Percentiles rank a stretch among this genome's conserved stretches.
These are phyloP conservation scores for Drosophila pandora DNA, from an alignment of 1,140 invertebrate species.

Conservation along the genomic window DNA sequence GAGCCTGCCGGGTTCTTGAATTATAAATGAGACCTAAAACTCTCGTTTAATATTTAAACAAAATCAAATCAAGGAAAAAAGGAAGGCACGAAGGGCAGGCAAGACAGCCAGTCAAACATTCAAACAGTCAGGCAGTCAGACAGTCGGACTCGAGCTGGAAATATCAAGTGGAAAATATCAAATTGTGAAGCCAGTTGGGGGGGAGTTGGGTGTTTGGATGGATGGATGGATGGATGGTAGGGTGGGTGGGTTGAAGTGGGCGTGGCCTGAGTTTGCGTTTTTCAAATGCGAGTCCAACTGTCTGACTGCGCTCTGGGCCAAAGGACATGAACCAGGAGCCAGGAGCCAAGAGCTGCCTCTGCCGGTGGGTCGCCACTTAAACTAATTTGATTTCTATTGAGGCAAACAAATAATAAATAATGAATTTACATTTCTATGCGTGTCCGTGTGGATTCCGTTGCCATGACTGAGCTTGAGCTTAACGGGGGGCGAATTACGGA, in stretches of 20 bases:
- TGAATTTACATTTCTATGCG: constrained; percentile 82
- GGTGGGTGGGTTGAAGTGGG: constrained; percentile 8
- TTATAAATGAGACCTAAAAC: constrained; percentile 80
- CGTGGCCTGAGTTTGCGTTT: constrained; percentile 57
- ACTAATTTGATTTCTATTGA: constrained; percentile 83
- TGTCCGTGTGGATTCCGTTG: constrained; percentile 46
- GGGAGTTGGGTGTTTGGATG: background rate
- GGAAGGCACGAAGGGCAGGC: constrained; percentile 38
- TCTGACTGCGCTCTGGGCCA: constrained; percentile 40
- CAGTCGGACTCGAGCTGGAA: constrained; percentile 49
- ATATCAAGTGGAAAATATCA: constrained; percentile 53
- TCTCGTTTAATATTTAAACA: constrained; percentile 82
- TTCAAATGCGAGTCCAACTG: constrained; percentile 69
- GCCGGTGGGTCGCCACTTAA: constrained; percentile 65
- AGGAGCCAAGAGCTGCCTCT: background rate
- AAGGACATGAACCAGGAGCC: constrained; percentile 9
- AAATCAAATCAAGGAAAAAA: constrained; percentile 77
- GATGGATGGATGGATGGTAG: background rate
- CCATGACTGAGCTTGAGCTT: constrained; percentile 28
- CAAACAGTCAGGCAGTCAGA: constrained; percentile 40
- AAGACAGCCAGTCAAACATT: constrained; percentile 52
- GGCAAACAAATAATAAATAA: constrained; percentile 83
- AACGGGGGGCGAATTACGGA: background rate
- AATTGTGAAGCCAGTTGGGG: constrained; percentile 32
- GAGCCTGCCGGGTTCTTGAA: constrained; percentile 44